A percentile compares a stretch with the other conserved stretches of the same genome.
Evolutionary conservation across 2,888 invertebrate species (phyloP).

Genomic region (Epistrophella euchroma): DNA sequence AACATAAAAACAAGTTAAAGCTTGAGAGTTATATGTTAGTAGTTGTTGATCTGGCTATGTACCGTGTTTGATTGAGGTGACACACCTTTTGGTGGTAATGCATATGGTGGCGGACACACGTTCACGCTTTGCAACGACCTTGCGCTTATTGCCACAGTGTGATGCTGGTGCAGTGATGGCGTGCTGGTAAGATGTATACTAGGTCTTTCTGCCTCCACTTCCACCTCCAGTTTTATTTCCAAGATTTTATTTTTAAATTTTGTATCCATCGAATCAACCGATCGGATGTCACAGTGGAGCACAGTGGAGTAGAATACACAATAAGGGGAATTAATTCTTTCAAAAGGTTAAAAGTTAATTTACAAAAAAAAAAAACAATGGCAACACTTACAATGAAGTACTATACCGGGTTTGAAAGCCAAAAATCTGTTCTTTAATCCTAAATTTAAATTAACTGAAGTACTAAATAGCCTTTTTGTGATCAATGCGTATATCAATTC

Average conservation of each 20-base stretch:
- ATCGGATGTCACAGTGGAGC: conserved; percentile 42
- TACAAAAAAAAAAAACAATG: no score
- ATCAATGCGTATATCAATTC: no score
- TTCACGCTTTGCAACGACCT: conserved; percentile 70
- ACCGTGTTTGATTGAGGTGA: conserved; percentile 54
- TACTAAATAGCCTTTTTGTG: no score
- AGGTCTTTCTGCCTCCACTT: conserved; percentile 29
- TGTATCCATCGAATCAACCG: conserved; percentile 24
- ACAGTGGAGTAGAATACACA: background rate
- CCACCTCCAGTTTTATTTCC: conserved; percentile 53
- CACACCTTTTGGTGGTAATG: conserved; percentile 65
- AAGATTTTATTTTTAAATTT: conserved; percentile 8
- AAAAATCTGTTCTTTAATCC: no score
- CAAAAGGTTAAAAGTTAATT: no score
- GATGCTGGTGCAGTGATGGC: conserved; percentile 20
- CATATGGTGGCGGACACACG: conserved; percentile 67
- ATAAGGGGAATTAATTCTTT: background rate
- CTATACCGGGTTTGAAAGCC: no score
- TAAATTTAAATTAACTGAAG: no score
- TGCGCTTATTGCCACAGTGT: conserved; percentile 63
- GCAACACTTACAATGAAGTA: no score
- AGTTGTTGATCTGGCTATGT: conserved; percentile 12
- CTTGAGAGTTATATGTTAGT: background rate
- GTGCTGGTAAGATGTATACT: conserved; percentile 23
- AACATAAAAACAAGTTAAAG: conserved; percentile 9